Evolutionary conservation across 2,888 invertebrate genomes (phyloP).

Genomic region (Aricia artaxerxes): DNA sequence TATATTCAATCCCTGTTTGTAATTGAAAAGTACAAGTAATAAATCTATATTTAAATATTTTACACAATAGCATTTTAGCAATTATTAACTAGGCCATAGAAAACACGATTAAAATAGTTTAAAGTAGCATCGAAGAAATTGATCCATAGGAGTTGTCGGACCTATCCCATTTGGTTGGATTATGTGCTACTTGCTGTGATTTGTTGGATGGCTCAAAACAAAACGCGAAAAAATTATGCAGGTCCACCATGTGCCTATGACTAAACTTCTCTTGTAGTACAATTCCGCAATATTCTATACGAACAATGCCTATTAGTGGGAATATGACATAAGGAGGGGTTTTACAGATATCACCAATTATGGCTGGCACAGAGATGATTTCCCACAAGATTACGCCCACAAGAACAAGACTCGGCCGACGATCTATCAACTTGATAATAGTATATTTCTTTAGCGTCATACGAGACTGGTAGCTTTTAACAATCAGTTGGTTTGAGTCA

Average conservation of each 20-base stretch:
- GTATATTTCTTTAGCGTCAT: constrained; percentile 1
- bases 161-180: too few species aligned
- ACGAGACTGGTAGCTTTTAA: neutral
- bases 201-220: too few species aligned
- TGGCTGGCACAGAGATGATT: constrained; percentile 6
- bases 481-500: neutral
- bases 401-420: neutral
- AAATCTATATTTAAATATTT: too few species aligned
- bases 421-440: constrained; percentile 11
- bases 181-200: too few species aligned
- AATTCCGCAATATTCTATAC: neutral
- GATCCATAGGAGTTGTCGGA: too few species aligned
- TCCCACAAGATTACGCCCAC: constrained; percentile 4
- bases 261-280: too few species aligned
- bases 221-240: too few species aligned
- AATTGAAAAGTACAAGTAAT: too few species aligned
- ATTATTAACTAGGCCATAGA: neutral
- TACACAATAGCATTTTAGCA: too few species aligned
- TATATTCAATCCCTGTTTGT: too few species aligned
- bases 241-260: too few species aligned
- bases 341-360: constrained; percentile 15
- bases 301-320: neutral
- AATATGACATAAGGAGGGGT: constrained; percentile 14
- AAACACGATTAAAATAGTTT: neutral
- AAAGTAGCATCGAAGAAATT: too few species aligned